phyloP scores from a whole-genome alignment of 2,797 vertebrate genomes.

The Fistularia tabacaria region DNA sequence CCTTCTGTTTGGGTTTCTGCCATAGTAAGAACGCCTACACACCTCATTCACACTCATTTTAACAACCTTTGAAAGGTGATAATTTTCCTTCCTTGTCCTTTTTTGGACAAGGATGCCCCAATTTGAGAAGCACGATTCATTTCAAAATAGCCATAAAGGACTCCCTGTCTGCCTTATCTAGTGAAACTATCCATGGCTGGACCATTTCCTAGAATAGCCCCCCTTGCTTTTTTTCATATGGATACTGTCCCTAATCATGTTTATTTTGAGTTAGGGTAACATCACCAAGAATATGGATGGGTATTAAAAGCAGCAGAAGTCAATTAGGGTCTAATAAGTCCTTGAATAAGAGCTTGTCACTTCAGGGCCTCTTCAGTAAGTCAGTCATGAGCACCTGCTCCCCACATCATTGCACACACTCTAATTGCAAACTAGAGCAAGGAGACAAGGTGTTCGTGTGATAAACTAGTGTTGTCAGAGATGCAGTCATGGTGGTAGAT shows the following conservation, averaged over 20 bases:
- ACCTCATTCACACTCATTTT: constrained; percentile 27
- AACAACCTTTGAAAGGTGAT: constrained; percentile 24
- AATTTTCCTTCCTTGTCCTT: constrained; percentile 35
- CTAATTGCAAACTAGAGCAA: constrained; percentile 22
- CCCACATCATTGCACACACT: constrained; percentile 16
- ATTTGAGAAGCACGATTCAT: constrained; percentile 51
- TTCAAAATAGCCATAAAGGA: constrained; percentile 30
- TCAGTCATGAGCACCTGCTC: constrained; percentile 29
- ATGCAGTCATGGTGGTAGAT: too few species aligned
- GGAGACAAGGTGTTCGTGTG: constrained; percentile 10
- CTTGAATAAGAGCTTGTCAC: constrained; percentile 20
- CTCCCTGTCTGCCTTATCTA: constrained; percentile 10
- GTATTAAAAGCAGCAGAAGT: constrained; percentile 32
- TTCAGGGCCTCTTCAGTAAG: constrained; percentile 3
- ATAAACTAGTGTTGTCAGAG: constrained; percentile 23
- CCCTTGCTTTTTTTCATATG: constrained; percentile 26
- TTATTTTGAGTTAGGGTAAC: constrained; percentile 20
- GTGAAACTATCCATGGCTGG: constrained; percentile 28
- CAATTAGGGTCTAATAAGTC: constrained; percentile 35
- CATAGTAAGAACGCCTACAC: constrained; percentile 24
- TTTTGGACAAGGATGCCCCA: constrained; percentile 35
- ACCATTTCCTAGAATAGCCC: constrained; percentile 37
- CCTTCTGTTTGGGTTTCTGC: constrained; percentile 41
- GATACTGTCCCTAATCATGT: constrained; percentile 39
- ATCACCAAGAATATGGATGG: constrained; percentile 13